phyloP scores from a whole-genome alignment of 92 coral and sea anemone species.

The Umimayanthus kanabou region DNA sequence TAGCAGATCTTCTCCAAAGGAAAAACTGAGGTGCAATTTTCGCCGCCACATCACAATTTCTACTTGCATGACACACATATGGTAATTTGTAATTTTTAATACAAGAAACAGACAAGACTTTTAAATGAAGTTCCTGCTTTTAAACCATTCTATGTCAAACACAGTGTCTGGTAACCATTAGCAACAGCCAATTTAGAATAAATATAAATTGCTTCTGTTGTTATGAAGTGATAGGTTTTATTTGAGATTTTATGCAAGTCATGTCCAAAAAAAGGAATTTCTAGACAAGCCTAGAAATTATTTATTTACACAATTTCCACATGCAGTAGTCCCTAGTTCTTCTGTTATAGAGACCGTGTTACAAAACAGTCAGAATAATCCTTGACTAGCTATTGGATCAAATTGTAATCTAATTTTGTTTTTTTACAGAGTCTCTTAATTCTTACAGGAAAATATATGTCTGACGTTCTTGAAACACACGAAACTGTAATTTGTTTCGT shows the following conservation, averaged over 20 bases:
- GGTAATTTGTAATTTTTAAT: conserved; percentile 26
- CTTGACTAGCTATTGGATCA: not conserved
- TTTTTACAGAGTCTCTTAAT: not conserved
- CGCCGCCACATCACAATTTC: conserved; percentile 16
- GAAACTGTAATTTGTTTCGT: not conserved
- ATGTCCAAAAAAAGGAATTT: not conserved
- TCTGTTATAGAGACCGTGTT: no score
- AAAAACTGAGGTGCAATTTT: not conserved
- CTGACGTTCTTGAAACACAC: not conserved
- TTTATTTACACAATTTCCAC: not conserved
- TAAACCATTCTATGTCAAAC: conserved; percentile 16
- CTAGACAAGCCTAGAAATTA: not conserved
- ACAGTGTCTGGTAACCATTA: conserved; percentile 31
- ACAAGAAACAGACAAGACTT: conserved; percentile 29
- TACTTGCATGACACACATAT: conserved; percentile 36
- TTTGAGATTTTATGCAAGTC: conserved; percentile 15
- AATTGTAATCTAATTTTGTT: not conserved
- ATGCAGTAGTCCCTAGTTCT: not conserved
- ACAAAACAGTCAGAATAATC: not conserved
- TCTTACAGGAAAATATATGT: not conserved
- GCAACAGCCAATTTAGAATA: conserved; percentile 35
- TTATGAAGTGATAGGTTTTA: conserved; percentile 9
- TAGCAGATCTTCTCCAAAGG: not conserved
- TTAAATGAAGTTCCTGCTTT: conserved; percentile 44
- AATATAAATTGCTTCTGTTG: conserved; percentile 20